Evolutionary conservation across 2,888 invertebrate genomes (phyloP), one percentile per base, ranked within the genome.

Genomic region (Tetropium fuscum): DNA sequence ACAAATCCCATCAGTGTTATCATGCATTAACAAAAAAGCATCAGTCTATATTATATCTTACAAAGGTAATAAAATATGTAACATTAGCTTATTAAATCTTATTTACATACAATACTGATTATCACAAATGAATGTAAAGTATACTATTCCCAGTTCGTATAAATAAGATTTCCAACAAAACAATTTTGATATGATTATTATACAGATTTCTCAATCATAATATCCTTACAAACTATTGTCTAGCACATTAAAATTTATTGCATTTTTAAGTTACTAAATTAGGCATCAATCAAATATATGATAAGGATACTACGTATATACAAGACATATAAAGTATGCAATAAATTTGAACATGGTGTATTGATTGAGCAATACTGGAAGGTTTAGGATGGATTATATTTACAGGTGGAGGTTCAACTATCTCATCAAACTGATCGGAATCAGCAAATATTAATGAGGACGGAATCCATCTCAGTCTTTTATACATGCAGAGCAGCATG

Each of bases 361-460:
- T 66, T 58, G 72, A 69, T 60, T 73, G 74, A 64, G 79, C 78
- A 68, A 68, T 63, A 74, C 75, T 79, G 74, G 82, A 78, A 63
- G 89, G 88, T 72, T 87, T 86, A 44, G 88, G 89, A 81, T 89
- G 88, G 72, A 88, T 84, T 75, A 89, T 88, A 78, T 89, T 88
- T 58, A 89, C 88, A 55, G 89, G 88, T 49, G 89, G 89, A 38
- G 89, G 89, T 64, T 88, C 87, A 72, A 87, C 86, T 68, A 88
- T 83, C 68, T 86, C 87, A 76, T 89, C 89, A 71, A 89, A 89
- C 71, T 86, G 85, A 71, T 86, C 87, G 22, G 83, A 78, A 75
- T 88, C 87, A 53, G 86, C 84, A 74, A 87, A 87, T 55, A 88
- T 85, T 69, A 89, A 76, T 55, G 88, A 88, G 60, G 88, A 89